phyloP scores from a whole-genome alignment of 2,113 vertebrate genomes.

The Atrichornis clamosus region DNA sequence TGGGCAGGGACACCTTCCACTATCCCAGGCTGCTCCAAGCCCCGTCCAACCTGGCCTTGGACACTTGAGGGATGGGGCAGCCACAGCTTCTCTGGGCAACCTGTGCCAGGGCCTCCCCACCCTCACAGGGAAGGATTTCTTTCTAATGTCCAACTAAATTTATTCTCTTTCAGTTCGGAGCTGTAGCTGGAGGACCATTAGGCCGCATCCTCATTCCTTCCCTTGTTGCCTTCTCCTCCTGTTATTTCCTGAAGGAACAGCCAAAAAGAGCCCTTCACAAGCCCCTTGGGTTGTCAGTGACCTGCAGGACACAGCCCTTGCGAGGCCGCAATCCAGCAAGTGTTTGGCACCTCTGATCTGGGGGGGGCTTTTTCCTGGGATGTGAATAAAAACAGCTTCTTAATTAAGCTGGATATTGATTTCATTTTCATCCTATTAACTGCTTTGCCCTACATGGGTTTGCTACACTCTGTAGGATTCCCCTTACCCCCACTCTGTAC shows the following conservation, averaged over 20 bases:
- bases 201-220: not conserved
- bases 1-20: not conserved
- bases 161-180: not conserved
- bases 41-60: not conserved
- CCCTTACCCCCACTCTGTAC: not conserved
- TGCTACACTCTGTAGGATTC: not conserved
- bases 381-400: not conserved
- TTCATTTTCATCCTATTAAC: conserved; percentile 42
- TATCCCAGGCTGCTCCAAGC: not conserved
- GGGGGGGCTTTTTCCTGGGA: not conserved
- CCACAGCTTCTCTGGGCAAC: not conserved
- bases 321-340: not conserved
- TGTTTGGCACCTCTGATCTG: not conserved
- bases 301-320: not conserved
- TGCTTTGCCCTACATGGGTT: conserved; percentile 21
- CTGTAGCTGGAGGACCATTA: accelerated
- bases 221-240: not conserved
- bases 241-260: not conserved
- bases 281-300: not conserved
- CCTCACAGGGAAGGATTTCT: not conserved
- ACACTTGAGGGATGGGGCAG: not conserved
- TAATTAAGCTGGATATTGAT: conserved; percentile 35
- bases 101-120: not conserved
- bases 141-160: not conserved
- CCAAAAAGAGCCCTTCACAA: not conserved